Percentiles rank a stretch among this genome's conserved stretches.
phyloP scores from a whole-genome alignment of 2,797 vertebrate genomes.

The Rhinella marina region DNA sequence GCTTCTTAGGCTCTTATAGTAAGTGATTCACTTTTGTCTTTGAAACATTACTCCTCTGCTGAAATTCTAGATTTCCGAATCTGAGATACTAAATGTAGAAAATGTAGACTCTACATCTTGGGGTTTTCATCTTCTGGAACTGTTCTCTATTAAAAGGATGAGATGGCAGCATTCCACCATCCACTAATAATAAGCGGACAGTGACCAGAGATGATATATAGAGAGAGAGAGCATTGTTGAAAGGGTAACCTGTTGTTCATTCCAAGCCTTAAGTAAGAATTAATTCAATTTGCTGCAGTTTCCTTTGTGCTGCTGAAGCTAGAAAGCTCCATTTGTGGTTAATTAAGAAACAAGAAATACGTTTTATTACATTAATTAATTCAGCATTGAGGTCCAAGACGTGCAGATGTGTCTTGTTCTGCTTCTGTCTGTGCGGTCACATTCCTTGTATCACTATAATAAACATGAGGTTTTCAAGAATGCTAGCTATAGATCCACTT shows the following conservation, averaged over 20 bases:
- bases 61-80: background rate
- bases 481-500: constrained; percentile 25
- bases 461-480: constrained; percentile 36
- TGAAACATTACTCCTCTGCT: background rate
- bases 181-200: constrained; percentile 33
- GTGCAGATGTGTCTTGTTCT: constrained; percentile 53
- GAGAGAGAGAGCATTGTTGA: constrained; percentile 25
- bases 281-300: constrained; percentile 54
- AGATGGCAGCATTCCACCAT: constrained; percentile 38
- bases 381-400: constrained; percentile 39
- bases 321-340: constrained; percentile 56
- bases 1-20: background rate
- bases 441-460: constrained; percentile 44
- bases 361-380: constrained; percentile 57
- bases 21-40: background rate
- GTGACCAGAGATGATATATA: constrained; percentile 23
- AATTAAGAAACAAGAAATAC: constrained; percentile 58
- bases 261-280: constrained; percentile 26
- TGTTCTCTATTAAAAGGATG: constrained; percentile 17
- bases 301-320: constrained; percentile 37
- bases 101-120: background rate
- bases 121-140: constrained; percentile 4
- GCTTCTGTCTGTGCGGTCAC: constrained; percentile 57
- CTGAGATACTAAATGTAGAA: background rate
- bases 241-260: constrained; percentile 45